Base-by-base conservation (phyloP, 2,797 vertebrate species). In the Myotis pilosus region DNA sequence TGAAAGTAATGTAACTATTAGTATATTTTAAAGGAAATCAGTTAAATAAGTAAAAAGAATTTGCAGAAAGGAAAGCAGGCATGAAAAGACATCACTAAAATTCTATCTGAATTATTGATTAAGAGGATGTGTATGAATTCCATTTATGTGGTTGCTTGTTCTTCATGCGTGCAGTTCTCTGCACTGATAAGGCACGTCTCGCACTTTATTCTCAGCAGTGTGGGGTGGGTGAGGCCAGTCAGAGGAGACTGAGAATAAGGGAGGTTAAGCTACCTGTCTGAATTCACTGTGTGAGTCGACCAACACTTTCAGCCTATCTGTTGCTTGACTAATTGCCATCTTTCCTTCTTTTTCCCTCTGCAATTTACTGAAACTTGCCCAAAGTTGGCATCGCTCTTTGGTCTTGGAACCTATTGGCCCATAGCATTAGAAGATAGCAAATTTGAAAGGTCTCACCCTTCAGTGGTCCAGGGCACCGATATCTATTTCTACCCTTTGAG, bases 11-110 rank as follows among this genome's bases (percentile, higher is more conserved):
- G 30, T 87, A 23, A n/a, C 17, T 2, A 8, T 4, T 74, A 53
- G n/a, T 92, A 9, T 84, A 30, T 51, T 95, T 94, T 94, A 66
- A 60, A 93, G 51, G 51, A 55, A 74, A 1, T 83, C 53, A 71
- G 78, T 89, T 60, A 53, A 75, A 55, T 62, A 47, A 75, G 10
- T 64, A 47, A 28, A 60, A 81, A 75, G 57, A 78, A 44, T 87
- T 81, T 89, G 75, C 76, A 44, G 51, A 55, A 41, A 94, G 74
- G n/a, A 60, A 62, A 41, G 64, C n/a, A 74, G 25, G 8, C 53
- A 5, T 36, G 28, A 38, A 47, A 90, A 51, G 71, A 41, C 36
- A 38, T 91, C 44, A 15, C 64, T 68, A 30, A 76, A 47, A 41
- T 64, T 41, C 83, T 28, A 0, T n/a, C n/a, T 75, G 69, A 28